Conservation (phyloP, 2,113 vertebrate genomes). For the Corythaixoides concolor region DNA sequence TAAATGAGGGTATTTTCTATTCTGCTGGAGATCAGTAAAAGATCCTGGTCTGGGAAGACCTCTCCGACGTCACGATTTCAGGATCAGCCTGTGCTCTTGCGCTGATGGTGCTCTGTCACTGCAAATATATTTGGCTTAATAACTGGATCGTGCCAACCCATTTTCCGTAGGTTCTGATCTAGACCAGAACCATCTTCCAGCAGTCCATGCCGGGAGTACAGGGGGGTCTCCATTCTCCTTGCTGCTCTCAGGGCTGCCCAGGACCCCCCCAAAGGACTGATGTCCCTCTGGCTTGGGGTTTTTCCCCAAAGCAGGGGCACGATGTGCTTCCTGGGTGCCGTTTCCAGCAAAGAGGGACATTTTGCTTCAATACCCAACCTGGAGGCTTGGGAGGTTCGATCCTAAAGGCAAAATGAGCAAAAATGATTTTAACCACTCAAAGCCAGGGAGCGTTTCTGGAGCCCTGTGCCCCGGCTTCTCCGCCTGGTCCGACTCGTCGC, state of each 20-base stretch:
- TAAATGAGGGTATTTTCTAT: not conserved
- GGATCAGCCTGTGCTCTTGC: not conserved
- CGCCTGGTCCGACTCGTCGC: not conserved
- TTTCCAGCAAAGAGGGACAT: not conserved
- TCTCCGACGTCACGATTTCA: accelerated
- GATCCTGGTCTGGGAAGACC: accelerated
- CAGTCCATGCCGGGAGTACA: not conserved
- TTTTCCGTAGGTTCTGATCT: not conserved
- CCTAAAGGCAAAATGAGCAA: not conserved
- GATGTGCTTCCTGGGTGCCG: accelerated
- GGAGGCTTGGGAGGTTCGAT: accelerated
- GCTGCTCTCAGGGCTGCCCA: not conserved
- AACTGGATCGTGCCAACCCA: no score
- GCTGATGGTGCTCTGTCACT: not conserved
- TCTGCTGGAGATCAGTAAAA: not conserved
- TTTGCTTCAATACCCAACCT: not conserved
- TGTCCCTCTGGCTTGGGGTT: accelerated
- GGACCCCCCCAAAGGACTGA: not conserved
- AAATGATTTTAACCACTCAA: not conserved
- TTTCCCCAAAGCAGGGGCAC: not conserved
- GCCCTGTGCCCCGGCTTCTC: not conserved
- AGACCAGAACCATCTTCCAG: not conserved
- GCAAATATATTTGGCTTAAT: accelerated
- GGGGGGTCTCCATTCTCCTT: not conserved
- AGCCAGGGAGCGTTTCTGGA: not conserved